phyloP scores from a whole-genome alignment of 2,888 invertebrate genomes.

The Drosophila macrothrix region DNA sequence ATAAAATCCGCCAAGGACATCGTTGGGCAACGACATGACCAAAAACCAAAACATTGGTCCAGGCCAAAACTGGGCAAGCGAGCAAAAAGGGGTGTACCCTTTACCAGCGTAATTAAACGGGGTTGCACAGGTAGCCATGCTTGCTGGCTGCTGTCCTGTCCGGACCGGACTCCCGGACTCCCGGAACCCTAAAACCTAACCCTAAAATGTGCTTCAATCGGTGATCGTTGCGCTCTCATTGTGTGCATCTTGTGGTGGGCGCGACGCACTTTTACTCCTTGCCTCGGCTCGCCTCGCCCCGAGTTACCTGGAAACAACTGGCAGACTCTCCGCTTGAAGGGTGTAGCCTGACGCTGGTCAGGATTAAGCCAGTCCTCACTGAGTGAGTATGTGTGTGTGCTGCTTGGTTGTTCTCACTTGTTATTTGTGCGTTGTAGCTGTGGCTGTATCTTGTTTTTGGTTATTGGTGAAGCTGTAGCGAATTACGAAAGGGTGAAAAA shows the following conservation, averaged over 20 bases:
- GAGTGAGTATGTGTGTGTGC: not conserved
- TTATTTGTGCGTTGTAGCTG: conserved; percentile 9
- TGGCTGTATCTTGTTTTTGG: not conserved
- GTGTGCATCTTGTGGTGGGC: conserved; percentile 74
- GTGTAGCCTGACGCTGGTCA: conserved; percentile 41
- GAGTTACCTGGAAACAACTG: conserved; percentile 62
- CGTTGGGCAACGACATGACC: conserved; percentile 49
- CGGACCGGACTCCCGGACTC: not conserved
- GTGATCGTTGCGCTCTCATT: conserved; percentile 54
- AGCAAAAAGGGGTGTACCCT: conserved; percentile 82
- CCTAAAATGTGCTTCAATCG: conserved; percentile 51
- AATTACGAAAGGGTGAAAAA: conserved; percentile 60
- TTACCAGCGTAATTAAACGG: conserved; percentile 81
- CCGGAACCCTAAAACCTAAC: conserved; percentile 44
- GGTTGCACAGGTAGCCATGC: conserved; percentile 34
- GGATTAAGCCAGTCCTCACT: conserved; percentile 52
- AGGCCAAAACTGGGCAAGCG: conserved; percentile 5
- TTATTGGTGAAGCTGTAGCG: conserved; percentile 48
- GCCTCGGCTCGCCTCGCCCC: conserved; percentile 17
- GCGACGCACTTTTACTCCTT: conserved; percentile 77
- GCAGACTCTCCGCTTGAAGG: conserved; percentile 20
- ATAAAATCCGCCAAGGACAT: conserved; percentile 48
- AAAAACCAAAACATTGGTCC: conserved; percentile 72
- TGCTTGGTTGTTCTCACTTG: conserved; percentile 3
- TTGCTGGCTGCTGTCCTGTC: not conserved